Base-by-base conservation (phyloP, 2,797 vertebrate genomes). In the Sphenodon punctatus region DNA sequence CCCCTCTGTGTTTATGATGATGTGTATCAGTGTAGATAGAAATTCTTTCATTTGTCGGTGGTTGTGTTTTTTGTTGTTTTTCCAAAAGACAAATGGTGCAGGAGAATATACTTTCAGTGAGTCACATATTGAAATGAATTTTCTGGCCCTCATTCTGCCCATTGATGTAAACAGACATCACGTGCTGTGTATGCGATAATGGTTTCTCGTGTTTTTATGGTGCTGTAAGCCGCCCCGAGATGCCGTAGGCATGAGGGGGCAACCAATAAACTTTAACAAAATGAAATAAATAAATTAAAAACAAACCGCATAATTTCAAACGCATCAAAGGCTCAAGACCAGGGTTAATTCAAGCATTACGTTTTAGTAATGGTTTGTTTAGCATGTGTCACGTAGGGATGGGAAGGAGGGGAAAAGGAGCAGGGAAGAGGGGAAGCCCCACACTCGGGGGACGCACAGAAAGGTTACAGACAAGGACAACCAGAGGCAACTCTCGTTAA, bases 1-100 rank as follows among this genome's bases (percentile, higher is more conserved):
- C 68, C 74, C 80, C 66, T 61, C 85, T 86, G 86, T 78, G 3
- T 78, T 46, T 61, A 32, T 67, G 58, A 61, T 78, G 64, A 16
- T 55, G 41, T 45, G 6, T 7, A 53, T 30, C 78, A 42, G 8
- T 30, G 45, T 45, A 19, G 3, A n/a, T n/a, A n/a, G n/a, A n/a
- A n/a, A n/a, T n/a, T n/a, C n/a, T n/a, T n/a, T n/a, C n/a, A n/a
- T 80, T 73, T 32, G 23, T 12, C 10, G 39, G 39, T 61, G 9
- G 85, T 89, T 80, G 61, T n/a, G 63, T 45, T 2, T 0, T 3
- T 19, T 16, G 42, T 16, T 6, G 27, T 15, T 1, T n/a, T 70
- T 34, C 10, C 56, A 51, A 84, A 63, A 1, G 2, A 48, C 34
- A 2, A 27, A 27, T 42, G 8, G 14, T 67, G 83, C 45, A 20